Evolutionary conservation across 2,113 vertebrate genomes (phyloP).

Genomic region (Falco punctatus): DNA sequence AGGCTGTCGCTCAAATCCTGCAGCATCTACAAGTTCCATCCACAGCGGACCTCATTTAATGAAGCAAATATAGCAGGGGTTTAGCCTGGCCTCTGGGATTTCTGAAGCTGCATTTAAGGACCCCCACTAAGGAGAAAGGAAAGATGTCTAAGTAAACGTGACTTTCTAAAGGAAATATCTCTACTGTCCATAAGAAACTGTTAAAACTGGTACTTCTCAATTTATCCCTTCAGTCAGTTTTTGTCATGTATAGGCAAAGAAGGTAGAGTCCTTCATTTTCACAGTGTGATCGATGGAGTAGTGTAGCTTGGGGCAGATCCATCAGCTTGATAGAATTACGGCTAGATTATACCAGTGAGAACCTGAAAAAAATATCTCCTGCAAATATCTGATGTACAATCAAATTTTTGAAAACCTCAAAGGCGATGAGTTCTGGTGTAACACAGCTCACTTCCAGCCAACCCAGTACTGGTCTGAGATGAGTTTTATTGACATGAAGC

Average conservation of each 20-base stretch:
- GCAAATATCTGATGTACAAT: neutral
- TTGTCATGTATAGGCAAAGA: neutral
- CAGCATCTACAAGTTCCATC: constrained; percentile 12
- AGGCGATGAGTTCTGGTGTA: neutral
- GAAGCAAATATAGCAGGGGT: constrained; percentile 4
- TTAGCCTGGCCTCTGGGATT: constrained; percentile 15
- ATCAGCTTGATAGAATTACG: neutral
- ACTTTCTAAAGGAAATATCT: neutral
- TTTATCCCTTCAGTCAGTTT: neutral
- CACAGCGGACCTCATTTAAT: constrained; percentile 31
- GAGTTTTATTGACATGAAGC: neutral
- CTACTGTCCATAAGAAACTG: neutral
- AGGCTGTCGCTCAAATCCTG: constrained; percentile 24
- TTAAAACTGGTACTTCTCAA: neutral
- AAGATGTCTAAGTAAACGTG: neutral
- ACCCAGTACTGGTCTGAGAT: neutral
- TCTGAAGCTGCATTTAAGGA: neutral
- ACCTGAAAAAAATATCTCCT: neutral
- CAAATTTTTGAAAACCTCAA: neutral
- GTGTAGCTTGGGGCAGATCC: neutral
- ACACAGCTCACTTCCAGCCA: neutral
- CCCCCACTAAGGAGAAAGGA: neutral
- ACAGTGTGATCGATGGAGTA: neutral
- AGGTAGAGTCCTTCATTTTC: neutral
- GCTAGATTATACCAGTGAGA: neutral